Conservation (phyloP, 2,888 invertebrate species). For the Cancer borealis region DNA sequence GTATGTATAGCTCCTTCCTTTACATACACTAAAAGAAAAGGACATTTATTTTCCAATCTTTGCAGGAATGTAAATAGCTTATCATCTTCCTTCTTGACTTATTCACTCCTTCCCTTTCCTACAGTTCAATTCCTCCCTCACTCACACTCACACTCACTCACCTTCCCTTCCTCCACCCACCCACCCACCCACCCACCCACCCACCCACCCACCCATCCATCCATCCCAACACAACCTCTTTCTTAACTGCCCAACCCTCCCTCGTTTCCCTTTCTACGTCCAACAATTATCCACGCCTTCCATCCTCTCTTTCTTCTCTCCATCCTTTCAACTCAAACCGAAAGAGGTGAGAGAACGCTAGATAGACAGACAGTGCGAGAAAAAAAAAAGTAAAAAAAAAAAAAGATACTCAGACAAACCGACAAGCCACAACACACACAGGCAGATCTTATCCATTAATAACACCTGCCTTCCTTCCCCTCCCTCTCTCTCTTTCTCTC, state of each 20-base stretch:
- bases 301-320: conserved; percentile 12
- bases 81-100: neutral
- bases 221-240: neutral
- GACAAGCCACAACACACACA: conserved; percentile 35
- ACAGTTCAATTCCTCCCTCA: neutral
- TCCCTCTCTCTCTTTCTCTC: neutral
- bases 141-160: neutral
- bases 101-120: neutral
- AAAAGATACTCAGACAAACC: conserved; percentile 12
- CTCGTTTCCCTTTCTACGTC: neutral
- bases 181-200: neutral
- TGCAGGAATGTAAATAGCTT: too few relatives aligned
- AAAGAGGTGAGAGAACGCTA: neutral
- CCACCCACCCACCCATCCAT: neutral
- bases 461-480: conserved; percentile 36
- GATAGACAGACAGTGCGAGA: neutral
- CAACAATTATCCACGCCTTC: conserved; percentile 7
- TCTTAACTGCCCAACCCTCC: neutral
- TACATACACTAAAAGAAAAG: too few relatives aligned
- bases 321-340: conserved; percentile 5
- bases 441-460: conserved; percentile 53
- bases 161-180: too few relatives aligned
- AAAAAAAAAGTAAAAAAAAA: too few relatives aligned
- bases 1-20: too few relatives aligned
- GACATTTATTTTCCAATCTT: too few relatives aligned